phyloP scores from a whole-genome alignment of 64 coral and sea anemone genomes.

The Acropora yongei region DNA sequence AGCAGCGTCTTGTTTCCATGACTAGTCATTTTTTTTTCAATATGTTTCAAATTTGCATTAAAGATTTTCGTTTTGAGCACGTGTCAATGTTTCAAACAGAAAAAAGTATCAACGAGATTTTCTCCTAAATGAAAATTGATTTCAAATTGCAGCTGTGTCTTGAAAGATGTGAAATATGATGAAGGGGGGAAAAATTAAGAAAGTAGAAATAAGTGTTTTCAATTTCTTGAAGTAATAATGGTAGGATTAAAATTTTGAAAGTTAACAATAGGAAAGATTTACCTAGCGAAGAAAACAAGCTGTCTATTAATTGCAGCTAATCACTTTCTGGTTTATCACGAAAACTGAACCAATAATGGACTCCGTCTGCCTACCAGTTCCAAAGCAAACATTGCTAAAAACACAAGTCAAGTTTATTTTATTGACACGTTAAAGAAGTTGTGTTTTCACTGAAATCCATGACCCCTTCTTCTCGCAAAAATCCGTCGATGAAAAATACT shows the following conservation, averaged over 20 bases:
- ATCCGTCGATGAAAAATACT: not conserved
- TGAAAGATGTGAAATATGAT: too few relatives aligned
- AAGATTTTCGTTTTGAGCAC: not conserved
- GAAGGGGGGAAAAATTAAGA: too few relatives aligned
- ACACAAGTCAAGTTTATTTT: not conserved
- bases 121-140: too few relatives aligned
- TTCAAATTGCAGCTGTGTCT: too few relatives aligned
- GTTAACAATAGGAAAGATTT: too few relatives aligned
- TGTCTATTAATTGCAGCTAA: not conserved
- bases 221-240: too few relatives aligned
- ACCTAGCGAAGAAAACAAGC: not conserved
- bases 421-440: not conserved
- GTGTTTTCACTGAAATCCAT: too few relatives aligned
- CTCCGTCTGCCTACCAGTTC: not conserved
- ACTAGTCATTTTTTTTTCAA: not conserved
- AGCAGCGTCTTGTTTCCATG: not conserved
- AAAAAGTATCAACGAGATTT: too few relatives aligned
- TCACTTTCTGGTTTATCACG: not conserved
- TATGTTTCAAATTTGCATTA: slow-evolving; percentile 5
- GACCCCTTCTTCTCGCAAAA: too few relatives aligned
- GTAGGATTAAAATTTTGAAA: too few relatives aligned
- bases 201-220: too few relatives aligned
- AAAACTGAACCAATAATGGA: not conserved
- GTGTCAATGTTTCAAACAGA: not conserved
- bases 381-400: not conserved